These are phyloP conservation scores for Darevskia mixta DNA, from an alignment of 2,797 vertebrate species.

Conservation along the genomic window DNA sequence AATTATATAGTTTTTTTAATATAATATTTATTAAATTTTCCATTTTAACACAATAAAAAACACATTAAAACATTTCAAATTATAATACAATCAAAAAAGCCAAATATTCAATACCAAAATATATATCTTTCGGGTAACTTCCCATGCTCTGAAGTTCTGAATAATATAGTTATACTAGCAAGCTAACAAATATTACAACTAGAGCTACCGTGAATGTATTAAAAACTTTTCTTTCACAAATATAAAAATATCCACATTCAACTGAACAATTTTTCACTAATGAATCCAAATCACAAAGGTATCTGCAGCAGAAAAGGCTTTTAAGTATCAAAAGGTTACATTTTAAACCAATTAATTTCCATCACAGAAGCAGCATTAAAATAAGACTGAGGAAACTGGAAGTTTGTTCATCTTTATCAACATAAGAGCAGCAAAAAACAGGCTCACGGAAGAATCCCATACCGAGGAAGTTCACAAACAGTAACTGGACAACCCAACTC, in stretches of 20 bases:
- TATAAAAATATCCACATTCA: no score
- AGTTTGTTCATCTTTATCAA: background rate
- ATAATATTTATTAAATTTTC: no score
- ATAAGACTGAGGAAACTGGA: background rate
- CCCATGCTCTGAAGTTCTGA: no score
- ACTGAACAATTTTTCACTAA: no score
- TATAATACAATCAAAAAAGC: no score
- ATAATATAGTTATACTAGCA: background rate
- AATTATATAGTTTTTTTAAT: no score
- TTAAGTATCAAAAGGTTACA: background rate
- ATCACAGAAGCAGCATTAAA: background rate
- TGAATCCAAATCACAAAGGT: background rate
- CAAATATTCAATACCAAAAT: no score
- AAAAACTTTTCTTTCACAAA: no score
- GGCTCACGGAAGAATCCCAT: background rate
- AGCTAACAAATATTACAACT: background rate
- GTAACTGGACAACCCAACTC: background rate
- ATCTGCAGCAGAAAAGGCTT: no score
- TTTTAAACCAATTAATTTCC: background rate
- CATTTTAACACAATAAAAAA: no score
- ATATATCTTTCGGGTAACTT: no score
- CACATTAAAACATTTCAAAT: no score
- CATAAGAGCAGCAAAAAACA: background rate
- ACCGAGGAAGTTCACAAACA: background rate
- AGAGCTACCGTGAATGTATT: background rate